These are phyloP conservation scores for Rhinolophus sinicus DNA, from an alignment of 2,113 vertebrate genomes.

Conservation along the genomic window DNA sequence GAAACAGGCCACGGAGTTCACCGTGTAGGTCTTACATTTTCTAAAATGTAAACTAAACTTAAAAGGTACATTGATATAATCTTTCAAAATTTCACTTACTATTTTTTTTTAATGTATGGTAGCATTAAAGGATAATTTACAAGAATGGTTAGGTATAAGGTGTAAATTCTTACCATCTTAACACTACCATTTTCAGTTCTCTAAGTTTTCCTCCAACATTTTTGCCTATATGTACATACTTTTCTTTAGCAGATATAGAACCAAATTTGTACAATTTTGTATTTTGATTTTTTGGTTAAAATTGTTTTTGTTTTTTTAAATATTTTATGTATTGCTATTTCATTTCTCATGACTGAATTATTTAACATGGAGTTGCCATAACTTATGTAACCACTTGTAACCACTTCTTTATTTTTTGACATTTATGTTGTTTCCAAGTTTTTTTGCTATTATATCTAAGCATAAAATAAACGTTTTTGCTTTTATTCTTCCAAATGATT, in stretches of 20 bases:
- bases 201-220: neutral
- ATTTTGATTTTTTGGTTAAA: neutral
- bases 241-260: neutral
- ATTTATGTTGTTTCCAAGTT: neutral
- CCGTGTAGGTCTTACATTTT: neutral
- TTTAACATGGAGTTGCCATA: neutral
- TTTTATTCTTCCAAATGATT: neutral
- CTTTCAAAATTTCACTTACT: neutral
- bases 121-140: neutral
- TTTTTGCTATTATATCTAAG: constrained; percentile 13
- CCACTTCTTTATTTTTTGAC: neutral
- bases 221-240: neutral
- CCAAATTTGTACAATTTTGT: neutral
- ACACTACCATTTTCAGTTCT: too few species aligned
- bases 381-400: neutral
- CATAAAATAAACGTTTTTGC: constrained; percentile 6
- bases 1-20: neutral
- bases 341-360: neutral
- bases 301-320: neutral
- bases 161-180: too few species aligned
- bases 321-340: neutral
- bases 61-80: neutral
- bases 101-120: neutral
- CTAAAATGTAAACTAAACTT: neutral
- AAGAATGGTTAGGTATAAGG: neutral